Evolutionary conservation across 2,888 invertebrate species (phyloP).

Genomic region (Troides oblongomaculatus): DNA sequence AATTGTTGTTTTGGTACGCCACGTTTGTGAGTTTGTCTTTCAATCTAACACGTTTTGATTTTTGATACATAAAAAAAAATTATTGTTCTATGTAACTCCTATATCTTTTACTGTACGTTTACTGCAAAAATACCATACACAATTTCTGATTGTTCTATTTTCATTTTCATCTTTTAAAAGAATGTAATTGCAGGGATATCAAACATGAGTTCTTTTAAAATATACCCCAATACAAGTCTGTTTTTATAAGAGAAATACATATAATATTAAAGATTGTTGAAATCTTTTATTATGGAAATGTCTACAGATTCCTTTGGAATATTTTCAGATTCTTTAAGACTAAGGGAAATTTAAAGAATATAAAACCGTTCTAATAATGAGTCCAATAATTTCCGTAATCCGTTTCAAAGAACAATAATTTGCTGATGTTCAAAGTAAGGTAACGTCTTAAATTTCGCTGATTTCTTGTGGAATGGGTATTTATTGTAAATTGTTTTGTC

Average conservation of each 20-base stretch:
- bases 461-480: slow-evolving; percentile 5
- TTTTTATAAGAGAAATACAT: too few species aligned
- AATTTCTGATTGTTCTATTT: too few species aligned
- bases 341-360: slow-evolving; percentile 19
- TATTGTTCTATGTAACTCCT: too few species aligned
- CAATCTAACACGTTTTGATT: too few species aligned
- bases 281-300: neutral
- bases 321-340: slow-evolving; percentile 4
- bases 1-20: too few species aligned
- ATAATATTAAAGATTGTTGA: neutral
- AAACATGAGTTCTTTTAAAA: neutral
- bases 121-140: too few species aligned
- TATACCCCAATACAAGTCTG: neutral
- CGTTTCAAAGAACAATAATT: slow-evolving; percentile 21
- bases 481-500: neutral
- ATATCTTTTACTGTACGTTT: too few species aligned
- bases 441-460: slow-evolving; percentile 18
- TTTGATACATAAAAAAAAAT: too few species aligned
- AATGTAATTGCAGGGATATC: too few species aligned
- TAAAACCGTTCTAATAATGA: slow-evolving; percentile 24
- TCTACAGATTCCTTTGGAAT: neutral
- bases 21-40: too few species aligned
- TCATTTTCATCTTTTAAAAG: too few species aligned
- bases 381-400: slow-evolving; percentile 24
- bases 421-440: slow-evolving; percentile 22